Evolutionary conservation across 2,797 vertebrate species (phyloP).

Genomic region (Gallinago solitaria): DNA sequence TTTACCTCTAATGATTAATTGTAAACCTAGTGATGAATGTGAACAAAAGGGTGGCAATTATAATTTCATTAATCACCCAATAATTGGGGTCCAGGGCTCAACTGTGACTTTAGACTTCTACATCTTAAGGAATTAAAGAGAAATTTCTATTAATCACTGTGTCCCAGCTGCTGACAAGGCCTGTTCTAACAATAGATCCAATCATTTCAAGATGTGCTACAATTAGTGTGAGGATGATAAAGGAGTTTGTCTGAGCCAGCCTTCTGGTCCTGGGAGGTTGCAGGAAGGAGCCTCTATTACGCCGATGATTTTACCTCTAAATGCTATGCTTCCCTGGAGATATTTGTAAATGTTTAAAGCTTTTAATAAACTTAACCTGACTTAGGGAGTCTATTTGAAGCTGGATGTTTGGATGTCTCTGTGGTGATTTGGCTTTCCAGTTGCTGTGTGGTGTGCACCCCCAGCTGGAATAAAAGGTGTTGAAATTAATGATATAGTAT

Average conservation of each 20-base stretch:
- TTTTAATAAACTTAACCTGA: constrained; percentile 80
- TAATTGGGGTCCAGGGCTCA: constrained; percentile 83
- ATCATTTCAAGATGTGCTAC: constrained; percentile 79
- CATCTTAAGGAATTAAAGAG: constrained; percentile 79
- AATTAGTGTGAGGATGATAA: constrained; percentile 87
- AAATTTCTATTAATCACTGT: constrained; percentile 76
- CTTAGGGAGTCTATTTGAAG: neutral
- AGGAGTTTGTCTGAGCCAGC: constrained; percentile 82
- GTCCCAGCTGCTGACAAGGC: constrained; percentile 76
- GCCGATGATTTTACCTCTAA: constrained; percentile 83
- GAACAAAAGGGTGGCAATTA: constrained; percentile 78
- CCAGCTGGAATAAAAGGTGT: neutral
- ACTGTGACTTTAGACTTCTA: constrained; percentile 79
- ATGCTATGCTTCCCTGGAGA: constrained; percentile 77
- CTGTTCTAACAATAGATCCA: constrained; percentile 81
- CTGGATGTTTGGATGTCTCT: neutral
- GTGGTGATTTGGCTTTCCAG: too few relatives aligned
- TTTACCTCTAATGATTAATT: constrained; percentile 76
- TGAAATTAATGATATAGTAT: neutral
- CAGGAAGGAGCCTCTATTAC: constrained; percentile 71
- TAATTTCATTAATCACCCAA: constrained; percentile 85
- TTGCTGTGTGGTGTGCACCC: accelerated
- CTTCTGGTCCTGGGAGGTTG: constrained; percentile 76
- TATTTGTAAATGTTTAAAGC: constrained; percentile 80
- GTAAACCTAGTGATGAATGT: constrained; percentile 75